These are phyloP conservation scores for Himalopsyche japonica DNA, from an alignment of 2,888 invertebrate genomes.

Conservation along the genomic window DNA sequence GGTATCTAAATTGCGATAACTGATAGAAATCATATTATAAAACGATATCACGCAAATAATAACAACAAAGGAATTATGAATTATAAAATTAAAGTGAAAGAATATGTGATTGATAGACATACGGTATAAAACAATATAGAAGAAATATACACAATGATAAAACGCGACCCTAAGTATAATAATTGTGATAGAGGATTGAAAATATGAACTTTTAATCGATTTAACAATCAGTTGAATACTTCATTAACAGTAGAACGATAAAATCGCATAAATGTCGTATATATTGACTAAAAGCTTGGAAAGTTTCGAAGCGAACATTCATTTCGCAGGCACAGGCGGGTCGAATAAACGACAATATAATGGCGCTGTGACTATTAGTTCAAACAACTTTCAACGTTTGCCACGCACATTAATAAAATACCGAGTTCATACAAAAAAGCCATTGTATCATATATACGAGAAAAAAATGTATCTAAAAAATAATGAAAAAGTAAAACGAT, in stretches of 20 bases:
- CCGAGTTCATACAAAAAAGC: no score
- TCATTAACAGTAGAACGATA: slow-evolving; percentile 23
- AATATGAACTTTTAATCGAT: neutral
- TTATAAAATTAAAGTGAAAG: no score
- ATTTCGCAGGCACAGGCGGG: neutral
- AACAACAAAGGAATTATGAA: no score
- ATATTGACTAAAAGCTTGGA: slow-evolving; percentile 1
- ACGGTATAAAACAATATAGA: neutral
- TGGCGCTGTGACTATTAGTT: neutral
- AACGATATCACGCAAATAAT: no score
- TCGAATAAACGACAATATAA: neutral
- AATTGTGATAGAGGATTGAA: neutral
- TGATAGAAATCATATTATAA: no score
- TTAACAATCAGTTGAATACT: slow-evolving; percentile 29
- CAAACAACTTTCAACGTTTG: neutral
- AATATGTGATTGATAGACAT: no score
- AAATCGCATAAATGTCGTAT: slow-evolving; percentile 15
- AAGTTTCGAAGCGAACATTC: neutral
- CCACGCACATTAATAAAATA: neutral
- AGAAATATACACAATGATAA: neutral
- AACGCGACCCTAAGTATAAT: neutral
- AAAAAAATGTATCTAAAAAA: no score
- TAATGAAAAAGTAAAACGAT: no score
- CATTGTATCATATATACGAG: no score
- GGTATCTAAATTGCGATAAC: no score